Conservation (phyloP, 2,888 invertebrate genomes). For the Pterostichus madidus region DNA sequence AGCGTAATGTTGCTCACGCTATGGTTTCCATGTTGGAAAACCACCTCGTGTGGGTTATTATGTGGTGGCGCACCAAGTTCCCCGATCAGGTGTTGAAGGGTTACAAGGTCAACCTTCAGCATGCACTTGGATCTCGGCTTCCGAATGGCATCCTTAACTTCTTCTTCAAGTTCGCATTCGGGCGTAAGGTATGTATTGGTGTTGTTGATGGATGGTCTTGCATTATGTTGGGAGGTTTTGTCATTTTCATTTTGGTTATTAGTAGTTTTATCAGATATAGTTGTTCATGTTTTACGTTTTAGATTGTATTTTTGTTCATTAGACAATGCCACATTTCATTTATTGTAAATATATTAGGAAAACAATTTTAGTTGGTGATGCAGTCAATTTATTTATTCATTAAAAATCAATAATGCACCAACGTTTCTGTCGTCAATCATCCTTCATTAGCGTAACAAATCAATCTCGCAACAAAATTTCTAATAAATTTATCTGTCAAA, state of each 20-base stretch:
- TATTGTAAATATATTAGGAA: too few species aligned
- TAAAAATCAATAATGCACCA: too few species aligned
- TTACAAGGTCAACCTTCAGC: constrained; percentile 94
- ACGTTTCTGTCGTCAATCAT: too few species aligned
- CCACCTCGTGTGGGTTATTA: constrained; percentile 93
- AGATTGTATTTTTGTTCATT: not conserved
- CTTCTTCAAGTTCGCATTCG: constrained; percentile 92
- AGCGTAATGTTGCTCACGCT: constrained; percentile 93
- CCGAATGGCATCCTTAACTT: constrained; percentile 93
- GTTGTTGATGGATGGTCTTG: constrained; percentile 47
- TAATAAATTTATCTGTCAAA: too few species aligned
- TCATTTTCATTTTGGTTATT: constrained; percentile 46
- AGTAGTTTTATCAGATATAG: not conserved
- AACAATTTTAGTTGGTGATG: too few species aligned
- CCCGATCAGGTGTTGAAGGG: constrained; percentile 94
- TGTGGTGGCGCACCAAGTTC: constrained; percentile 95
- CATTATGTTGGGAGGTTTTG: constrained; percentile 29
- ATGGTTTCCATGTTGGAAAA: constrained; percentile 97
- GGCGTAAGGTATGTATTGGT: constrained; percentile 85
- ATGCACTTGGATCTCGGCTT: constrained; percentile 91
- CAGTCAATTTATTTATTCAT: too few species aligned
- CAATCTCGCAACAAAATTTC: too few species aligned
- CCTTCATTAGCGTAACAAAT: too few species aligned
- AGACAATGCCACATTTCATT: not conserved
- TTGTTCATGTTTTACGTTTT: constrained; percentile 66